These are phyloP conservation scores for Hystrix cristata DNA, from an alignment of 2,113 vertebrate species.

Conservation along the genomic window DNA sequence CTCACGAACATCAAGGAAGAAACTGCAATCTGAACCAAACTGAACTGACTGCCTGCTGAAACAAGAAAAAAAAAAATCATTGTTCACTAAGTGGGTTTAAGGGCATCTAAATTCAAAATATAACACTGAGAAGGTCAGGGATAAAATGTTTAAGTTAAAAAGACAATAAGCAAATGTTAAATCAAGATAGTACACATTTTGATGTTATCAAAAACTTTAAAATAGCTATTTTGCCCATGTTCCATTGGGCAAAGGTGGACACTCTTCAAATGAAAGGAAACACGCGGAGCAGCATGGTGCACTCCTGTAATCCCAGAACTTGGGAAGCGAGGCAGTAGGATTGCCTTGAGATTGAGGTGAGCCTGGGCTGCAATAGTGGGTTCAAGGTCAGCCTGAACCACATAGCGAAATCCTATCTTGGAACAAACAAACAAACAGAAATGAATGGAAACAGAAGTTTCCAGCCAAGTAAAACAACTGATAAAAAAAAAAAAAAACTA, in stretches of 20 bases:
- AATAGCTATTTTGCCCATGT: not conserved
- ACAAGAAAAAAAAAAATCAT: not conserved
- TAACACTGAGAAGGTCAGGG: not conserved
- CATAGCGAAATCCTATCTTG: too few relatives aligned
- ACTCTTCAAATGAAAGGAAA: not conserved
- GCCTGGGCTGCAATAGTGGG: too few relatives aligned
- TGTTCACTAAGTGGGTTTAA: not conserved
- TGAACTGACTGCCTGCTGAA: not conserved
- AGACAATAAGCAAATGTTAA: not conserved
- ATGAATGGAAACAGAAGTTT: not conserved
- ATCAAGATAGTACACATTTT: not conserved
- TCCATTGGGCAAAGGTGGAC: not conserved
- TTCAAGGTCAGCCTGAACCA: too few relatives aligned
- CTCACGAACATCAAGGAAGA: not conserved
- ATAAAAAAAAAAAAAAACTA: slow-evolving; percentile 14
- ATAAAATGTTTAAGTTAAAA: slow-evolving; percentile 7
- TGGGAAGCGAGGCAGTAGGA: too few relatives aligned
- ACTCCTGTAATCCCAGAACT: too few relatives aligned
- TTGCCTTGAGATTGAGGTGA: too few relatives aligned
- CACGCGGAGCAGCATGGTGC: not conserved
- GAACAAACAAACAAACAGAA: not conserved
- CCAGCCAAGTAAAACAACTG: not conserved
- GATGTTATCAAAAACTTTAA: slow-evolving; percentile 11
- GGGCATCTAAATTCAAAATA: not conserved
- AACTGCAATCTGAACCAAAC: not conserved